Base-by-base conservation (phyloP, 2,797 vertebrate genomes). In the Salarias fasciatus region DNA sequence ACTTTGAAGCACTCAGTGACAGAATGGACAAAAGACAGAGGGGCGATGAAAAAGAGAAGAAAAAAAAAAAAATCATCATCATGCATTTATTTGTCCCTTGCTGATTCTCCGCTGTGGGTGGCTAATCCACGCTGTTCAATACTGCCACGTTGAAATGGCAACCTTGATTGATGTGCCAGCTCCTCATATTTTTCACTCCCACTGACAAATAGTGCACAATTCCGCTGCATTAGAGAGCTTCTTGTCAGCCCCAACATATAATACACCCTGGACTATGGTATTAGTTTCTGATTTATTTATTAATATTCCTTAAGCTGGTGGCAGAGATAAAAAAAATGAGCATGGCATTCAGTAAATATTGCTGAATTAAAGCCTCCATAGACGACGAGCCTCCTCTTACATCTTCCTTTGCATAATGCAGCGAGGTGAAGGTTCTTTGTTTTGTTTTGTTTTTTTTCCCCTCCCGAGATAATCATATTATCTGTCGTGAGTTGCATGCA, bases 391-490 rank as follows among this genome's bases (percentile, higher is more conserved):
- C 74, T 81, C 57, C 72, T 75, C 74, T 83, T 82, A 83, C 74
- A 79, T 85, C 83, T 80, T 82, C 75, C 69, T 80, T 77, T 84
- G 61, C 77, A 76, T 84, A 84, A 82, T 63, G 76, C 67, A 18
- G 63, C 1, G 67, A 82, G 72, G 74, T 74, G 67, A 70, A 72
- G 18, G 51, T 63, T 70, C 67, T 80, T 75, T 84, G 83, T 81
- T 87, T 85, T 66, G 71, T 40, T 80, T 56, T 81, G 87, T 85
- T 66, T 71, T 40, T 80, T 56, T 70, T 58, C 73, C 68, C 13
- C 71, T 63, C 75, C 59, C 35, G 13, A 75, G 90, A 91, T 90
- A 91, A 92, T 91, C 89, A 86, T 80, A 86, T 91, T 91, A 92
- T 92, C 84, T 89, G 85, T 76, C 69, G 62, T 74, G 86, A 72